A percentile compares a stretch with the other conserved stretches of the same genome.
Evolutionary conservation across 2,888 invertebrate genomes (phyloP).

Genomic region (Cartodere bifasciata): DNA sequence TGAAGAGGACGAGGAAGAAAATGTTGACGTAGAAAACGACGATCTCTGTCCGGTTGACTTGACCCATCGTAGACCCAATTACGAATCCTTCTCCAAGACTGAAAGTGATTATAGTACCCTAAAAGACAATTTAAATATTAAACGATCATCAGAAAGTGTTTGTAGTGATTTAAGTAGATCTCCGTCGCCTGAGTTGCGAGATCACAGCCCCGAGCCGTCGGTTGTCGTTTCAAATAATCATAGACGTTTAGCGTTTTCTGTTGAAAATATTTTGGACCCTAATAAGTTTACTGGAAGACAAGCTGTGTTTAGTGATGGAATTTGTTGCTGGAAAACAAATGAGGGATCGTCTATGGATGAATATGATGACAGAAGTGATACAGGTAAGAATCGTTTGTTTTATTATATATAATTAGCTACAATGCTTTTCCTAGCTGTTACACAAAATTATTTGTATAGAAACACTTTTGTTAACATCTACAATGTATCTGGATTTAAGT

Average conservation of each 20-base stretch:
- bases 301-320: conserved; percentile 32
- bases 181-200: conserved; percentile 29
- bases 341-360: conserved; percentile 39
- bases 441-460: too few species aligned
- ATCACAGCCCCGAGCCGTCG: conserved; percentile 28
- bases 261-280: conserved; percentile 82
- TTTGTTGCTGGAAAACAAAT: conserved; percentile 40
- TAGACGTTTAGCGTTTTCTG: conserved; percentile 70
- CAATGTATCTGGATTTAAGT: too few species aligned
- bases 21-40: conserved; percentile 35
- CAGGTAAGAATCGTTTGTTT: conserved; percentile 30
- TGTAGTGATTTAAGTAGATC: conserved; percentile 36
- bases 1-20: conserved; percentile 27
- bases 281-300: conserved; percentile 74
- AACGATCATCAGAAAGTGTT: conserved; percentile 35
- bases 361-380: conserved; percentile 39
- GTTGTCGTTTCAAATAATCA: conserved; percentile 42
- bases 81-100: conserved; percentile 25
- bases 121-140: conserved; percentile 25
- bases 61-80: conserved; percentile 31
- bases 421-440: too few species aligned
- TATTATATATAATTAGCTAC: too few species aligned
- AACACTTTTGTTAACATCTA: too few species aligned
- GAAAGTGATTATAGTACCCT: conserved; percentile 25
- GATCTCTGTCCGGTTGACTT: conserved; percentile 36